Percentiles rank a stretch among this genome's conserved stretches.
phyloP scores from a whole-genome alignment of 2,797 vertebrate species.

The Phoxinus dragarum region DNA sequence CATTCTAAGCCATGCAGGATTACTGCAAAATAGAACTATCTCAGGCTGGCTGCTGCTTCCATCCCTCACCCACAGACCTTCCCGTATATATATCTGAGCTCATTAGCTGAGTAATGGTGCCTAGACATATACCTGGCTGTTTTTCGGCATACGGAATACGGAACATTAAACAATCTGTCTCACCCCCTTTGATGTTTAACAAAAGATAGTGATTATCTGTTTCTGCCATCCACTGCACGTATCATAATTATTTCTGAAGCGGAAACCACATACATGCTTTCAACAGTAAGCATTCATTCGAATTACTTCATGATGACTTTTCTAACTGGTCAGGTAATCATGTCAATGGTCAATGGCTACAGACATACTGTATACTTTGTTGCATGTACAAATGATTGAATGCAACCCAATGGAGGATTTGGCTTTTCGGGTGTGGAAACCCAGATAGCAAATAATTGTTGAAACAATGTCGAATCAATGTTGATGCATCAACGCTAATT shows the following conservation, averaged over 20 bases:
- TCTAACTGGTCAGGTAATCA: background rate
- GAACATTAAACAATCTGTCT: slow-evolving; percentile 61
- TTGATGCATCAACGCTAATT: too few species aligned
- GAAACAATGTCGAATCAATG: too few species aligned
- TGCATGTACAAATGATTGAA: background rate
- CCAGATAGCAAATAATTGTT: too few species aligned
- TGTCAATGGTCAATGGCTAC: background rate
- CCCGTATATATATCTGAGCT: slow-evolving; percentile 52
- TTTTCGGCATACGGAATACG: slow-evolving; percentile 36
- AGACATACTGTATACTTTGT: too few species aligned
- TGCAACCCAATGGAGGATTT: background rate
- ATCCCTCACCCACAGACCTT: slow-evolving; percentile 44
- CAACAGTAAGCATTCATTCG: background rate
- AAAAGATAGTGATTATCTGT: slow-evolving; percentile 54
- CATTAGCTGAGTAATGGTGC: slow-evolving; percentile 67
- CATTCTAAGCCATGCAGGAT: slow-evolving; percentile 59
- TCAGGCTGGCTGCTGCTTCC: slow-evolving; percentile 30
- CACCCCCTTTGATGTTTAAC: slow-evolving; percentile 54
- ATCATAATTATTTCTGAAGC: slow-evolving; percentile 42
- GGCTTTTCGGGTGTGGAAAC: background rate
- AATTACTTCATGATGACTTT: background rate
- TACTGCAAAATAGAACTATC: slow-evolving; percentile 57
- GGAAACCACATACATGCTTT: background rate
- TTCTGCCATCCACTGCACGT: slow-evolving; percentile 17
- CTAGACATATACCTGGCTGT: slow-evolving; percentile 52